A percentile compares a stretch with the other conserved stretches of the same genome.
phyloP scores from a whole-genome alignment of 64 coral and sea anemone species.

The Montipora capricornis region DNA sequence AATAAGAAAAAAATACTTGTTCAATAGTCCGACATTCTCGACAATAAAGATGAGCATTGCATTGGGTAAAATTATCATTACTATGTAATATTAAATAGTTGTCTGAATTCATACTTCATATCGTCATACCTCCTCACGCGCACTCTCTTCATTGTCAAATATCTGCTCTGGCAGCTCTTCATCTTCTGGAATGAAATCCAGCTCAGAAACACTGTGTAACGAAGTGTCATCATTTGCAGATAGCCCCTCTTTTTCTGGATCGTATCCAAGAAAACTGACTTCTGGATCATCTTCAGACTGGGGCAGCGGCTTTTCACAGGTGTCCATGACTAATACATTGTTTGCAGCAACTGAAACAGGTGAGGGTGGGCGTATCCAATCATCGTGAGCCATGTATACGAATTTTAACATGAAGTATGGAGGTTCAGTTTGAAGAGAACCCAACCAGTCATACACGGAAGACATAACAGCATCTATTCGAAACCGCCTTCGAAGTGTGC shows the following conservation, averaged over 20 bases:
- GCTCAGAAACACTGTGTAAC: neutral
- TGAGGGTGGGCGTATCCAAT: slow-evolving; percentile 20
- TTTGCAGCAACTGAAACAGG: slow-evolving; percentile 52
- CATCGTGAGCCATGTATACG: neutral
- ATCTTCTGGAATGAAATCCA: neutral
- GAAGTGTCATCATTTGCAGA: slow-evolving; percentile 34
- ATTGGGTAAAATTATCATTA: too few species aligned
- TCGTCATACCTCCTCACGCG: slow-evolving; percentile 5
- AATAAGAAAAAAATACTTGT: too few species aligned
- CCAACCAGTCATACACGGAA: slow-evolving; percentile 47
- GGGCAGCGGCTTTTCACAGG: slow-evolving; percentile 16
- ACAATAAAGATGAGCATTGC: too few species aligned
- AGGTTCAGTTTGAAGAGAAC: slow-evolving; percentile 25
- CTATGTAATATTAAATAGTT: too few species aligned
- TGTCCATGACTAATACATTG: slow-evolving; percentile 38
- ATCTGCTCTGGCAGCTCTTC: slow-evolving; percentile 17
- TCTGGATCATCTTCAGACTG: slow-evolving; percentile 21
- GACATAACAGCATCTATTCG: slow-evolving; percentile 14
- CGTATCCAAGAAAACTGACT: slow-evolving; percentile 42
- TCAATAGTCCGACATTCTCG: too few species aligned
- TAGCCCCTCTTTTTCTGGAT: neutral
- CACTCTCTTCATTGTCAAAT: slow-evolving; percentile 3
- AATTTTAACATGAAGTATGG: slow-evolving; percentile 20
- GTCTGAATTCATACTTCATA: too few species aligned
- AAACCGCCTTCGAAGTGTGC: slow-evolving; percentile 42